Evolutionary conservation across 2,797 vertebrate genomes (phyloP).

Genomic region (Anomalospiza imberbis): DNA sequence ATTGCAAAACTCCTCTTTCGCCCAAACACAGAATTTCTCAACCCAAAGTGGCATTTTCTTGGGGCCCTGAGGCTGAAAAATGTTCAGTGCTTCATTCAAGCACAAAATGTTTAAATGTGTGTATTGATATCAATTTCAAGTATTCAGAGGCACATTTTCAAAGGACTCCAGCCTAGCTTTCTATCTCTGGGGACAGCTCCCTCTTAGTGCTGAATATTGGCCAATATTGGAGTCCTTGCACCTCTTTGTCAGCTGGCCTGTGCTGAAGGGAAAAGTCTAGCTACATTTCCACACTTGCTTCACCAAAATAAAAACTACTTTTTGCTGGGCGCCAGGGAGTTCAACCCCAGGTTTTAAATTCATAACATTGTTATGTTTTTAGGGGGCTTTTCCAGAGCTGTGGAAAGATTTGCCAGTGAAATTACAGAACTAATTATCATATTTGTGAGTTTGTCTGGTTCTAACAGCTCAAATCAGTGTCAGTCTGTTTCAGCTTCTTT

Average conservation of each 20-base stretch:
- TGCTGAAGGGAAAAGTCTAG: not conserved
- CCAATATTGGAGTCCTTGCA: not conserved
- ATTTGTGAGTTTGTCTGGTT: conserved; percentile 9
- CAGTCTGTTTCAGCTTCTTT: conserved; percentile 39
- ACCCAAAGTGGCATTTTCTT: not conserved
- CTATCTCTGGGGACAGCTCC: not conserved
- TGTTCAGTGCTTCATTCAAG: not conserved
- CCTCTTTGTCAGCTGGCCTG: not conserved
- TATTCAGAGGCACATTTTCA: not conserved
- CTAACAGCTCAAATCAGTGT: conserved; percentile 18
- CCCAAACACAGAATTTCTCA: conserved; percentile 34
- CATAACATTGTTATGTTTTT: not conserved
- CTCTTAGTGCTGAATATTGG: not conserved
- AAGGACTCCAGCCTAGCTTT: not conserved
- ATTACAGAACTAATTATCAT: conserved; percentile 26
- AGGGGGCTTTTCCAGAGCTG: not conserved
- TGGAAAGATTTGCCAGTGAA: conserved; percentile 27
- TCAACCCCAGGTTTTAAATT: conserved; percentile 1
- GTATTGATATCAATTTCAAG: fast-evolving
- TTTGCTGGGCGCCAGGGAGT: not conserved
- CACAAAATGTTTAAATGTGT: not conserved
- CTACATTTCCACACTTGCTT: not conserved
- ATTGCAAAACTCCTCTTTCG: conserved; percentile 25
- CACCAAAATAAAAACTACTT: not conserved
- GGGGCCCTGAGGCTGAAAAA: not conserved